Percentiles rank a stretch among this genome's conserved stretches.
Conservation (phyloP, 1,140 invertebrate genomes). For the Lordiphosa collinella region DNA sequence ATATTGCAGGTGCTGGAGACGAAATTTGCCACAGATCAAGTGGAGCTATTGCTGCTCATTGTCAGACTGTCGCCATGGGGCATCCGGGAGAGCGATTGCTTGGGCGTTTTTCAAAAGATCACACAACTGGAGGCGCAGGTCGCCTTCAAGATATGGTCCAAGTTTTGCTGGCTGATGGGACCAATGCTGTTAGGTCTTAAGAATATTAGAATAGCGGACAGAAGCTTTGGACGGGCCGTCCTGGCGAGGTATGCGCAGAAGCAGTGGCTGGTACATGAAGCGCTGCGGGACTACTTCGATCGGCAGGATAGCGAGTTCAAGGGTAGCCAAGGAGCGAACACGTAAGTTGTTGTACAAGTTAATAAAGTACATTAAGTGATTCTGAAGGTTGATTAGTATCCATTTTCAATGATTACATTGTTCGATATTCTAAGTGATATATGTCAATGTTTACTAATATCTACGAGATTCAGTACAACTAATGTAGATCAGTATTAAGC, state of each 20-base stretch:
- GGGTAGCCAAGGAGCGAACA: constrained; percentile 41
- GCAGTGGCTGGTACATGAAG: constrained; percentile 76
- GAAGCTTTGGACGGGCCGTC: constrained; percentile 64
- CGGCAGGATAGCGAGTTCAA: constrained; percentile 73
- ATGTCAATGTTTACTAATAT: too few species aligned
- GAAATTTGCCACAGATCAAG: constrained; percentile 63
- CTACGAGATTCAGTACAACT: too few species aligned
- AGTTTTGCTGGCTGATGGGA: constrained; percentile 79
- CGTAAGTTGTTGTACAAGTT: constrained; percentile 56
- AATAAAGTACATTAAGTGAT: too few species aligned
- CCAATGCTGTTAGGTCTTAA: constrained; percentile 75
- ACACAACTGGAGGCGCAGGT: constrained; percentile 74
- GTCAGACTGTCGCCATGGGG: constrained; percentile 69
- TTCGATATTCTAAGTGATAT: too few species aligned
- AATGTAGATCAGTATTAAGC: too few species aligned
- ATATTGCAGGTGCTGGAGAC: constrained; percentile 69
- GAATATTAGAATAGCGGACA: constrained; percentile 76
- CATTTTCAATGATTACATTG: too few species aligned
- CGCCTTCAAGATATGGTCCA: constrained; percentile 78
- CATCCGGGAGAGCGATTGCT: constrained; percentile 70
- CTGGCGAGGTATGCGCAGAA: constrained; percentile 68
- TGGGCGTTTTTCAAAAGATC: constrained; percentile 72
- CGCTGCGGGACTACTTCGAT: constrained; percentile 74
- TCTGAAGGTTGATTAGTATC: too few species aligned
- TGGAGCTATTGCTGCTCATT: constrained; percentile 70